Percentiles rank a stretch among this genome's conserved stretches.
Evolutionary conservation across 2,113 vertebrate species (phyloP).

Genomic region (Steatornis caripensis): DNA sequence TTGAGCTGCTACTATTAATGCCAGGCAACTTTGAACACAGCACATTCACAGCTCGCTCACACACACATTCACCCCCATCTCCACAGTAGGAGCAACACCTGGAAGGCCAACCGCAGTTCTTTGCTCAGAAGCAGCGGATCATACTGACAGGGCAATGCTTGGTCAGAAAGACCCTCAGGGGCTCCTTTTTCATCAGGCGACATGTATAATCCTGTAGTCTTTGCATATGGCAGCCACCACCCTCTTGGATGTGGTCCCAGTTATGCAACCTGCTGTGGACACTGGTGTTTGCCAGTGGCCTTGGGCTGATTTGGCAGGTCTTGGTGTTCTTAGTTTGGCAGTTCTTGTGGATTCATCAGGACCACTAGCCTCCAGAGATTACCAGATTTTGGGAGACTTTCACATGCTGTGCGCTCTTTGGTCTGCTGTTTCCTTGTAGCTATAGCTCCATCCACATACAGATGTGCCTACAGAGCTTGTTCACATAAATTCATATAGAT

Average conservation of each 20-base stretch:
- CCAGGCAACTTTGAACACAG: not conserved
- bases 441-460: not conserved
- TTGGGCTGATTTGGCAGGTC: not conserved
- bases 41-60: not conserved
- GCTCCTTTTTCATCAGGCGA: not conserved
- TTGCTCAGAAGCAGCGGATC: not conserved
- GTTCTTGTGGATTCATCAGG: not conserved
- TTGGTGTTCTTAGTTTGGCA: not conserved
- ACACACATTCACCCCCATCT: not conserved
- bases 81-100: not conserved
- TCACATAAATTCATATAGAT: not conserved
- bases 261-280: not conserved
- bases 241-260: not conserved
- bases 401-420: not conserved
- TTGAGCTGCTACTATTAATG: not conserved
- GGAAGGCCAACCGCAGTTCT: not conserved
- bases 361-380: not conserved
- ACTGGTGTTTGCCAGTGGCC: not conserved
- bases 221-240: not conserved
- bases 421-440: not conserved
- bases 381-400: not conserved
- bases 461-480: not conserved
- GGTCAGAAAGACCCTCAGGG: not conserved
- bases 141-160: not conserved
- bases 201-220: not conserved